Evolutionary conservation across 2,113 vertebrate genomes (phyloP), one percentile per base, ranked within the genome.

Genomic region (Pseudopipra pipra): DNA sequence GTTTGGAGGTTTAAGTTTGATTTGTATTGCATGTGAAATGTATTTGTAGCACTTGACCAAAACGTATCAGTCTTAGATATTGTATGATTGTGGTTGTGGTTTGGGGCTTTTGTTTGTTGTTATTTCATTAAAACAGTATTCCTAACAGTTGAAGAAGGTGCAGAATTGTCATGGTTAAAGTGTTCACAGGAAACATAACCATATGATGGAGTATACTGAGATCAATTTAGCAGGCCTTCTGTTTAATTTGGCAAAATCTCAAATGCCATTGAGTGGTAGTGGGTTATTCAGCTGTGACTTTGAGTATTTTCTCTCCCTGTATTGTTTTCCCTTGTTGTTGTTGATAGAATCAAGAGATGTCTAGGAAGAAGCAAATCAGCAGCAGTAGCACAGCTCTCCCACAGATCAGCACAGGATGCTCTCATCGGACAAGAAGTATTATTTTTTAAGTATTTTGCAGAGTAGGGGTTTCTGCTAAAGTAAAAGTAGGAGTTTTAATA

Each of bases 241-340:
- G 51, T 87, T 93, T 67, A n/a, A 78, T 82, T 89, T 85, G 70
- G 90, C 65, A 91, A 49, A 62, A 81, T 74, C 9, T 94, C 61
- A 92, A 47, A 31, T 80, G 37, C 51, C 27, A 3, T 43, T 49
- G 65, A 74, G 44, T 51, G 25, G 8, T 75, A 59, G 51, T 41
- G n/a, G 16, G 23, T 92, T 62, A 58, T 77, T 90, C 63, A 65
- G 2, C 71, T 68, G 30, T 73, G 3, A 3, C 23, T 67, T 74
- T 30, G 21, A 63, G 37, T 63, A 16, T 80, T 90, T 51, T 54
- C 5, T 51, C 35, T 70, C 14, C 28, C 20, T 70, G 13, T 62
- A 5, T 28, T 51, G 1, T 47, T 95, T 80, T 51, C 9, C 20
- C 4, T 8, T 46, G 17, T 55, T 59, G 28, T 25, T 83, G n/a